Evolutionary conservation across 1,140 invertebrate species (phyloP).

Genomic region (Drosophila kikkawai): DNA sequence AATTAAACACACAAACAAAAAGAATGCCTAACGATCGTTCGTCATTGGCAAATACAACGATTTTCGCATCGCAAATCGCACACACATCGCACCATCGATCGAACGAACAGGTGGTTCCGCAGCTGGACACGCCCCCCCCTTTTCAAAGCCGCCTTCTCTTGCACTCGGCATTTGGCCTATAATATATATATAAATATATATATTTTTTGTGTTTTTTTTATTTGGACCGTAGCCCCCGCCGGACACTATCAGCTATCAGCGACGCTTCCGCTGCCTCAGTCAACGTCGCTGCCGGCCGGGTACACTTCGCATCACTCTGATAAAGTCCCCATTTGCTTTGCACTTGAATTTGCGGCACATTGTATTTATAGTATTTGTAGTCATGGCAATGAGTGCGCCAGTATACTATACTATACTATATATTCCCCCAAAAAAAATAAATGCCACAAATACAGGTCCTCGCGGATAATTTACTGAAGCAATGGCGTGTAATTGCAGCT

Average conservation of each 20-base stretch:
- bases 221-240: constrained; percentile 20
- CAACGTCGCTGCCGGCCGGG: constrained; percentile 21
- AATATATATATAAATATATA: neutral
- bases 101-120: constrained; percentile 58
- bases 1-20: constrained; percentile 62
- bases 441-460: constrained; percentile 4
- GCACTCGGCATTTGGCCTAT: constrained; percentile 71
- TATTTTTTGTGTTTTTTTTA: neutral
- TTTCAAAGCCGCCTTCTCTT: constrained; percentile 44
- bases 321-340: constrained; percentile 69
- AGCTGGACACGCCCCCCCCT: constrained; percentile 57
- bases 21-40: constrained; percentile 64
- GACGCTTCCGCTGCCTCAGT: constrained; percentile 64
- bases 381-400: constrained; percentile 41
- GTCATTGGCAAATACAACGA: constrained; percentile 67
- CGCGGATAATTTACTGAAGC: constrained; percentile 14
- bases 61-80: constrained; percentile 40
- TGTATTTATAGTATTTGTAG: constrained; percentile 70
- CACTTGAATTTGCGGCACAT: constrained; percentile 69
- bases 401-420: constrained; percentile 7
- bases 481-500: constrained; percentile 25
- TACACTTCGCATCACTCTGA: constrained; percentile 53
- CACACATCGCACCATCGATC: constrained; percentile 23
- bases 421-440: constrained; percentile 15
- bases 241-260: constrained; percentile 53